Conservation (phyloP, 2,113 vertebrate species). For the Ptilonorhynchus violaceus region DNA sequence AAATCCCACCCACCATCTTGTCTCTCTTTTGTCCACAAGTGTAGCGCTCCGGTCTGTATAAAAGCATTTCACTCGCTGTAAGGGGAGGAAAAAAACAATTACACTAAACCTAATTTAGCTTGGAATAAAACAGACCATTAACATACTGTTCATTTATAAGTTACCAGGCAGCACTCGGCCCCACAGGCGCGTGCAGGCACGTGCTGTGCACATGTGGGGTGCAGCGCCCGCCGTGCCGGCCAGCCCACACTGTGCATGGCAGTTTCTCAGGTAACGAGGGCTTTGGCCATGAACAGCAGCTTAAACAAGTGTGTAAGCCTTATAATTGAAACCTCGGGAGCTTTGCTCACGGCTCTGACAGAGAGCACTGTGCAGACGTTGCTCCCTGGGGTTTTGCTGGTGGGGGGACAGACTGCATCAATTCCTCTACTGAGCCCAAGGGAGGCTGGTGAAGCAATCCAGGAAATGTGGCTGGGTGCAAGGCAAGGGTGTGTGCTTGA, state of each 20-base stretch:
- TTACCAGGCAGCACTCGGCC: background rate
- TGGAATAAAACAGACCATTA: background rate
- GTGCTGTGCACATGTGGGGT: background rate
- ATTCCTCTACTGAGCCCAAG: background rate
- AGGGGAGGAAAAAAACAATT: background rate
- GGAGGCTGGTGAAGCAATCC: background rate
- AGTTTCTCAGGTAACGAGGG: constrained; percentile 39
- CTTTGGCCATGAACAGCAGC: background rate
- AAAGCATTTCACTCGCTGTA: background rate
- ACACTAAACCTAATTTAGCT: background rate
- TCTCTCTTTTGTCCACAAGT: background rate
- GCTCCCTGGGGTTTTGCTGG: background rate
- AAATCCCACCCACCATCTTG: background rate
- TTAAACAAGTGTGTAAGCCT: constrained; percentile 31
- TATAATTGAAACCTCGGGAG: background rate
- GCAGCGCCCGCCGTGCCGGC: background rate
- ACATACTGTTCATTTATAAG: background rate
- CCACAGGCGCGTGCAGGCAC: background rate
- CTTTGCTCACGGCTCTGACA: background rate
- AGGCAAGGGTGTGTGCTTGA: background rate
- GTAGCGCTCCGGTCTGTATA: background rate
- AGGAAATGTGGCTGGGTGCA: background rate
- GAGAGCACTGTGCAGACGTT: background rate
- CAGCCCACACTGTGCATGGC: background rate
- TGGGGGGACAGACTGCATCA: background rate